These are phyloP conservation scores for Psittacula cyanocephala DNA, from an alignment of 2,113 vertebrate species.

Conservation along the genomic window DNA sequence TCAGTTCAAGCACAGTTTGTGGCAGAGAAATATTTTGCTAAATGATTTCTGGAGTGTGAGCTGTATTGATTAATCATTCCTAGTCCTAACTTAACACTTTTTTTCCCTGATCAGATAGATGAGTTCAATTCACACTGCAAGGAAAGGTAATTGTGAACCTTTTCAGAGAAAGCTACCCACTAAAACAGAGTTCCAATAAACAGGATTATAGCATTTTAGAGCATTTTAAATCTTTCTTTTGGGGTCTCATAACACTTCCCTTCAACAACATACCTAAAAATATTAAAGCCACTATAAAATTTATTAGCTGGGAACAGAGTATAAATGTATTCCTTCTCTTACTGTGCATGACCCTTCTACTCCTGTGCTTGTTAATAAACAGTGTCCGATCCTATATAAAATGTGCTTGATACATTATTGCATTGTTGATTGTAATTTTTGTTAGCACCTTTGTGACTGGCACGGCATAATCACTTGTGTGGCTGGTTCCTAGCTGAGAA, in stretches of 20 bases:
- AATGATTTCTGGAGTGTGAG: neutral
- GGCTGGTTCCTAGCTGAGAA: conserved; percentile 15
- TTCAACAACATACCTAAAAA: conserved; percentile 37
- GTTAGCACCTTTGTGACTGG: conserved; percentile 29
- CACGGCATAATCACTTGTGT: neutral
- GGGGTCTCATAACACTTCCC: neutral
- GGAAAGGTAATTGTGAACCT: neutral
- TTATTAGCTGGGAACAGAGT: conserved; percentile 43
- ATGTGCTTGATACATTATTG: neutral
- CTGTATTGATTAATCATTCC: neutral
- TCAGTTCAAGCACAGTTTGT: neutral
- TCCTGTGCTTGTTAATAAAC: conserved; percentile 5
- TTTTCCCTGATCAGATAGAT: neutral
- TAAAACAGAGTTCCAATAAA: conserved; percentile 10
- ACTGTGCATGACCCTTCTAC: neutral
- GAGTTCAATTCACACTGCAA: neutral
- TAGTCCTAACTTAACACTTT: neutral
- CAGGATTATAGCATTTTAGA: neutral
- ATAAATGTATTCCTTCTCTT: conserved; percentile 37
- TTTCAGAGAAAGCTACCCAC: neutral
- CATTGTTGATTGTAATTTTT: conserved; percentile 19
- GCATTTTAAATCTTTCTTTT: conserved; percentile 26
- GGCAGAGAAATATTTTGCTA: neutral
- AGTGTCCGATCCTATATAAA: neutral
- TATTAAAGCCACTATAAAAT: conserved; percentile 48